Evolutionary conservation across 2,113 vertebrate species (phyloP), one percentile per base, ranked within the genome.

Genomic region (Sialia sialis): DNA sequence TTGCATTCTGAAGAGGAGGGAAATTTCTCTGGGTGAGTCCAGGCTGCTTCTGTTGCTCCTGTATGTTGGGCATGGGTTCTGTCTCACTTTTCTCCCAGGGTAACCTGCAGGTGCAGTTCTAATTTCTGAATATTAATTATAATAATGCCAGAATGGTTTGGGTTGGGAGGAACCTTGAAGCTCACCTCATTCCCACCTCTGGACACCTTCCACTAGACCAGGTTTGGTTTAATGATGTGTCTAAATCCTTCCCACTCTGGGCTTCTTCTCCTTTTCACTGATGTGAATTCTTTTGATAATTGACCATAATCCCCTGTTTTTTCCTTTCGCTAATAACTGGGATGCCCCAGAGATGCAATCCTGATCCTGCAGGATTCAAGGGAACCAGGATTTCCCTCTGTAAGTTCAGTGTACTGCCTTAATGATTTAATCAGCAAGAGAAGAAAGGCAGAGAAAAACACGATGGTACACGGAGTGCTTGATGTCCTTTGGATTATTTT

Each of bases 401-500:
- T 30, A 51, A n/a, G 27, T 73, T 82, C 10, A 9, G 55, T 26
- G 20, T 17, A 11, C 41, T 72, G 10, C 46, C 56, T 36, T 87
- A 64, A 66, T 55, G 55, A 70, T 76, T 75, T 62, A 70, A 95
- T 95, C 93, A 90, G 63, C 74, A 30, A 52, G n/a, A 4, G 1
- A 73, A 85, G 73, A 76, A 79, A 82, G 32, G 55, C 66, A 56
- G 66, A 81, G 90, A n/a, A 70, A 76, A 51, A 23, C n/a, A 27
- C 1, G 1, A 16, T 32, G 39, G 69, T 48, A 59, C 81, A 64
- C 27, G 29, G 30, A 75, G 77, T 60, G 48, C 89, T 91, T 80
- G 51, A 79, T 49, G 85, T 66, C 63, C 72, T 89, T 54, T 70
- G 41, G 4, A 49, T 83, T 44, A 77, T 95, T 95, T 94, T 96